These are phyloP conservation scores for Drosophila micromelanica DNA, from an alignment of 1,140 invertebrate species.

Conservation along the genomic window DNA sequence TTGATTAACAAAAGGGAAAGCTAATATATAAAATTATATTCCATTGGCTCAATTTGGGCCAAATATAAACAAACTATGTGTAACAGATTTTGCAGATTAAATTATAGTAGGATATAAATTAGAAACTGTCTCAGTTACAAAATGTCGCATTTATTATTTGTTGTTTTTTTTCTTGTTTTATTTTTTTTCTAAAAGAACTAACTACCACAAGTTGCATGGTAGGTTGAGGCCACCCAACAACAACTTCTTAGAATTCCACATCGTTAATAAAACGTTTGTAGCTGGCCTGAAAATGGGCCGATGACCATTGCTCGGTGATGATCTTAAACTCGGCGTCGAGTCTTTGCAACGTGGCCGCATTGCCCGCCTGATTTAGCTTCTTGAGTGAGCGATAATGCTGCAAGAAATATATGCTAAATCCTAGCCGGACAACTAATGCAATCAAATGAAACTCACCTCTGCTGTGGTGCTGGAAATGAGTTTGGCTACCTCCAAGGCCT, in stretches of 20 bases:
- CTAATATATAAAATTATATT: too few species aligned
- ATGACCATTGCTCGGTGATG: constrained; percentile 88
- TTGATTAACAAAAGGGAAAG: too few species aligned
- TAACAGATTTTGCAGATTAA: not conserved
- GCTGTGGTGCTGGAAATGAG: constrained; percentile 65
- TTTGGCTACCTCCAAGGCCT: constrained; percentile 67
- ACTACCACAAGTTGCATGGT: constrained; percentile 64
- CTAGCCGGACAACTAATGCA: not conserved
- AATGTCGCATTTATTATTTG: constrained; percentile 6
- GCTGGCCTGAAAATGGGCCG: constrained; percentile 76
- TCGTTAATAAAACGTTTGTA: constrained; percentile 60
- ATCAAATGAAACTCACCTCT: constrained; percentile 44
- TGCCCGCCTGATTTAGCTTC: constrained; percentile 86
- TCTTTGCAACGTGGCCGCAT: constrained; percentile 85
- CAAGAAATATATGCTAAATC: not conserved
- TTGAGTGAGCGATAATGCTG: constrained; percentile 70
- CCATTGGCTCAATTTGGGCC: too few species aligned
- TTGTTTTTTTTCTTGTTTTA: constrained; percentile 27
- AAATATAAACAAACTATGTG: too few species aligned
- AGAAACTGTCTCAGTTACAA: not conserved
- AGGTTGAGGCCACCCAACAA: constrained; percentile 30
- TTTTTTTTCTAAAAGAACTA: constrained; percentile 16
- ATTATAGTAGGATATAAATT: constrained; percentile 1
- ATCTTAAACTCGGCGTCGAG: constrained; percentile 87
- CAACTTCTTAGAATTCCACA: constrained; percentile 38